Conservation (phyloP, 1,140 invertebrate genomes). For the Ceratina calcarata region DNA sequence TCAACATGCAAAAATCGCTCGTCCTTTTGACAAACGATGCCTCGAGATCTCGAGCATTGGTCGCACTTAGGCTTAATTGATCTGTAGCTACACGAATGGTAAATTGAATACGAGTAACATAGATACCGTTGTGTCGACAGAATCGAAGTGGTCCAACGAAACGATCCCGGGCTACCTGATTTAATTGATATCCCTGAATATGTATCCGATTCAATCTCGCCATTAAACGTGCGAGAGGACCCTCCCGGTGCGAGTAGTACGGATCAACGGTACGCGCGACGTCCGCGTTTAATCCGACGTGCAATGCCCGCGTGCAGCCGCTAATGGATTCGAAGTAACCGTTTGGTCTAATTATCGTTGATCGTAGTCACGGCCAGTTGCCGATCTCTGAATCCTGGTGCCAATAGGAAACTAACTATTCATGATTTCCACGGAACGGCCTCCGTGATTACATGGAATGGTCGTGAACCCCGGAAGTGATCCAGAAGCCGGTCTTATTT, state of each 20-base stretch:
- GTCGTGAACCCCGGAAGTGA: background rate
- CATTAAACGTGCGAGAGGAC: constrained; percentile 4
- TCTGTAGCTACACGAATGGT: too few species aligned
- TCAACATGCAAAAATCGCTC: too few species aligned
- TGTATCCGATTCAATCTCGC: background rate
- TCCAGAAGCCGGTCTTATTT: constrained; percentile 6
- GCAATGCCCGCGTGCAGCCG: constrained; percentile 27
- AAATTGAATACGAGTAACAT: background rate
- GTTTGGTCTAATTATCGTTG: constrained; percentile 36
- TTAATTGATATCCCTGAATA: constrained; percentile 16
- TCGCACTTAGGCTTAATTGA: too few species aligned
- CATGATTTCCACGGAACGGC: background rate
- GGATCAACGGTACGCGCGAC: constrained; percentile 24
- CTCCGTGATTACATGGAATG: background rate
- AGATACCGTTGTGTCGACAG: too few species aligned
- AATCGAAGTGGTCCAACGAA: background rate
- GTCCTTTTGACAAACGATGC: too few species aligned
- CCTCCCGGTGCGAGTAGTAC: background rate
- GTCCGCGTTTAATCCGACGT: constrained; percentile 9
- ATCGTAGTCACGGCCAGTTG: background rate
- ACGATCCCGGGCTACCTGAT: background rate
- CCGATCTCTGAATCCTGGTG: constrained; percentile 5
- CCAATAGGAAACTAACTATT: background rate
- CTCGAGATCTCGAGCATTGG: too few species aligned
- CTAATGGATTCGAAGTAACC: constrained; percentile 47